Conservation (phyloP, 2,113 vertebrate species). For the Solenodon paradoxus region DNA sequence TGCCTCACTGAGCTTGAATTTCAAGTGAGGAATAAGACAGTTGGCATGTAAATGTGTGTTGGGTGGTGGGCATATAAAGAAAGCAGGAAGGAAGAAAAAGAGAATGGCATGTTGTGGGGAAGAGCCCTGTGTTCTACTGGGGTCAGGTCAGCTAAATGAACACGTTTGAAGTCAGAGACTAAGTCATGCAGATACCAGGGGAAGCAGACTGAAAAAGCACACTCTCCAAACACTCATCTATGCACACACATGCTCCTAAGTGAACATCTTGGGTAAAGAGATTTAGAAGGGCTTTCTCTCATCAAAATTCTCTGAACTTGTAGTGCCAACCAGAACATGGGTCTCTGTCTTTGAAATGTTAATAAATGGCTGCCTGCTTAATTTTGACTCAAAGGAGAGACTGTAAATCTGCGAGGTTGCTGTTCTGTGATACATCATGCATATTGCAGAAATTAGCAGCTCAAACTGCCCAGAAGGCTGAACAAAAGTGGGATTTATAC, state of each 20-base stretch:
- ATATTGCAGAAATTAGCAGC: constrained; percentile 70
- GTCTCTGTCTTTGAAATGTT: constrained; percentile 62
- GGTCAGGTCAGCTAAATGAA: not conserved
- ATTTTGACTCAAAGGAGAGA: constrained; percentile 66
- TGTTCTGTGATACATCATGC: constrained; percentile 54
- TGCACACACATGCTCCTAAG: not conserved
- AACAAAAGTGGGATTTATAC: constrained; percentile 77
- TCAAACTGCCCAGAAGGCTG: constrained; percentile 64
- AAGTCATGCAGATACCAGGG: not conserved
- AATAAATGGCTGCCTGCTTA: constrained; percentile 67
- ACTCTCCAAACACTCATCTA: not conserved
- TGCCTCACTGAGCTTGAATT: not conserved
- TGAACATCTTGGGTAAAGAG: not conserved
- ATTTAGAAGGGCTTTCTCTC: constrained; percentile 1
- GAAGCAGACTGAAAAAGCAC: not conserved
- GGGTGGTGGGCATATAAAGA: not conserved
- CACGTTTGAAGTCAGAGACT: not conserved
- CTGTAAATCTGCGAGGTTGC: constrained; percentile 67
- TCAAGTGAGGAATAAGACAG: not conserved
- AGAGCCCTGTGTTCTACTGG: not conserved
- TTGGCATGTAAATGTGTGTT: not conserved
- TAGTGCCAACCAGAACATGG: constrained; percentile 9
- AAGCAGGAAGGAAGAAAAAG: not conserved
- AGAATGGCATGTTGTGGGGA: not conserved
- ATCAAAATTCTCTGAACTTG: constrained; percentile 45